Evolutionary conservation across 2,888 invertebrate genomes (phyloP).

Genomic region (Vanessa cardui): DNA sequence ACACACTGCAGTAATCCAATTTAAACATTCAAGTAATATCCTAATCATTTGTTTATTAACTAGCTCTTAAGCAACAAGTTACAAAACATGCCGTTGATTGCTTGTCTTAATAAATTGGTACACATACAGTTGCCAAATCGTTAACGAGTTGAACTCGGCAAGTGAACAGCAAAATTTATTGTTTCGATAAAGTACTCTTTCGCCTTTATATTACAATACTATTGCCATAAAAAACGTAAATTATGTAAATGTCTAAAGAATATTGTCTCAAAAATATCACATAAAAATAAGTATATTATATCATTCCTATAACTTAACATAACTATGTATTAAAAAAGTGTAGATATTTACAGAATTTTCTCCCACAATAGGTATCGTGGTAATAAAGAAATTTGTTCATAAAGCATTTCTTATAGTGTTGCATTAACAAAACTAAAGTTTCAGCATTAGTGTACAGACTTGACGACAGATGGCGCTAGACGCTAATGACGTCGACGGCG

Average conservation of each 20-base stretch:
- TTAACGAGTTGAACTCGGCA: constrained; percentile 18
- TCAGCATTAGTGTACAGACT: constrained; percentile 39
- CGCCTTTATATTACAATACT: not conserved
- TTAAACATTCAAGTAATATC: not conserved
- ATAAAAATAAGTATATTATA: too few relatives aligned
- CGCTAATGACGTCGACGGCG: constrained; percentile 69
- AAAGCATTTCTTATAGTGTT: constrained; percentile 21
- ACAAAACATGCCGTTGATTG: constrained; percentile 23
- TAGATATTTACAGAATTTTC: not conserved
- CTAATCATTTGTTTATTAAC: constrained; percentile 3
- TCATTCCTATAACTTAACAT: too few relatives aligned
- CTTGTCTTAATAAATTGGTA: constrained; percentile 26
- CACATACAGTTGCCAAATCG: constrained; percentile 21
- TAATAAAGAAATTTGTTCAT: not conserved
- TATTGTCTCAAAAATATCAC: not conserved
- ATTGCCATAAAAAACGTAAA: not conserved
- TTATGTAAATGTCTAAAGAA: not conserved
- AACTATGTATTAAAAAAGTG: not conserved
- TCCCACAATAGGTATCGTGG: not conserved
- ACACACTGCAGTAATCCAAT: too few relatives aligned
- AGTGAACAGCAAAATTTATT: constrained; percentile 31
- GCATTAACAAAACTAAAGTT: constrained; percentile 36
- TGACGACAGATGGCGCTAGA: constrained; percentile 61
- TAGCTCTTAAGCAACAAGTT: constrained; percentile 25
- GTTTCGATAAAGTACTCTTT: constrained; percentile 26